Evolutionary conservation across 2,888 invertebrate genomes (phyloP), one percentile per base, ranked within the genome.

Genomic region (Anarsia innoxiella): DNA sequence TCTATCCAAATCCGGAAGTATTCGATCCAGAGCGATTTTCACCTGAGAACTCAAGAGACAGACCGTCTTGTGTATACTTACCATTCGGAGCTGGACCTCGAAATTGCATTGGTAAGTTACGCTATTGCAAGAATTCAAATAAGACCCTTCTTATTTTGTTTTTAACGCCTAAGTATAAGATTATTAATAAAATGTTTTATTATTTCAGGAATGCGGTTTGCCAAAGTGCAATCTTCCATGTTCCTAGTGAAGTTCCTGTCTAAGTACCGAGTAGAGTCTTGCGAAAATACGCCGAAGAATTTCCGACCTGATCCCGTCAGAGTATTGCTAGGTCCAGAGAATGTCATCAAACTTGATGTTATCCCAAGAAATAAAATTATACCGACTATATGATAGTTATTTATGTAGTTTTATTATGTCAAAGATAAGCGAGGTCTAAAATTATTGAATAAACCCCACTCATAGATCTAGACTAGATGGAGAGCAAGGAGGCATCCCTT

Each of bases 1-100:
- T 73, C 57, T 88, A 66, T 53, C 76, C 85, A 0, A 65, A 88
- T 19, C 88, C 88, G 0, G 47, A 54, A 0, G 83, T 80, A 49
- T 88, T 88, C 44, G 84, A 88, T 51, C 88, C 88, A 9, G 74
- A 87, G 42, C 56, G 88, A 13, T 88, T 88, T 44, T 87, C 69
- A 8, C 84, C 86, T 0, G 86, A 87, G 43, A 88, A 88, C 48
- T 86, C 85, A 42, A 59, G 66, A 1, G 73, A 75, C 0, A 65
- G 66, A 28, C 47, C 60, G 4, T 55, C 63, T 0, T 46, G 56
- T 27, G 42, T 55, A 0, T 87, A 84, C 38, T 44, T 82, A 43
- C 87, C 88, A 0, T 88, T 88, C 39, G 88, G 88, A 3, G 16
- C 71, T 8, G 89, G 89, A 1, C 88, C 85, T 1, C 72, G 88